phyloP scores from a whole-genome alignment of 2,888 invertebrate genomes.

The Pyrochroa serraticornis region DNA sequence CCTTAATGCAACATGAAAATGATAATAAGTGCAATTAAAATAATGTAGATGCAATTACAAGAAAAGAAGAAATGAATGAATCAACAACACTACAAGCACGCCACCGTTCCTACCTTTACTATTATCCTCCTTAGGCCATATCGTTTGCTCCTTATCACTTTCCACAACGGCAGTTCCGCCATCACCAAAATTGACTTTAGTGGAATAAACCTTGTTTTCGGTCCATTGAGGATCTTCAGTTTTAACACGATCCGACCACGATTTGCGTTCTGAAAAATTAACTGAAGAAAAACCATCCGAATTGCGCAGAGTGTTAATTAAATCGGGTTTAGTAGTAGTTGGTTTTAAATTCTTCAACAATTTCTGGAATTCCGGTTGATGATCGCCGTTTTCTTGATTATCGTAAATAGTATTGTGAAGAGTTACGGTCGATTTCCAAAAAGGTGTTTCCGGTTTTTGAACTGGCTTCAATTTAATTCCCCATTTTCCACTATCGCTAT shows the following conservation, averaged over 20 bases:
- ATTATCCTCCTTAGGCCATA: constrained; percentile 51
- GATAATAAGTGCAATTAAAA: too few relatives aligned
- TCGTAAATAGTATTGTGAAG: constrained; percentile 51
- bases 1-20: too few relatives aligned
- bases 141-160: constrained; percentile 45
- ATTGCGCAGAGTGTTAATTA: constrained; percentile 33
- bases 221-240: constrained; percentile 55
- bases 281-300: constrained; percentile 39
- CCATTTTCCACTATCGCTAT: constrained; percentile 56
- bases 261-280: constrained; percentile 34
- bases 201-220: constrained; percentile 62
- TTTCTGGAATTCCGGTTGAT: constrained; percentile 53
- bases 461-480: constrained; percentile 60
- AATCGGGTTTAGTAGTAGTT: constrained; percentile 42
- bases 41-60: too few relatives aligned
- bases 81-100: too few relatives aligned
- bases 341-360: constrained; percentile 50
- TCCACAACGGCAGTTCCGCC: constrained; percentile 58
- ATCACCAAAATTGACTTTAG: constrained; percentile 63
- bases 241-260: constrained; percentile 57
- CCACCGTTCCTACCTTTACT: constrained; percentile 37
- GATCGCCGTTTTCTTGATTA: constrained; percentile 26
- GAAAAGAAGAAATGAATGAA: too few relatives aligned
- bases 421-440: constrained; percentile 59
- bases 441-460: constrained; percentile 47